phyloP scores from a whole-genome alignment of 2,888 invertebrate species.

The Euspilapteryx auroguttella region DNA sequence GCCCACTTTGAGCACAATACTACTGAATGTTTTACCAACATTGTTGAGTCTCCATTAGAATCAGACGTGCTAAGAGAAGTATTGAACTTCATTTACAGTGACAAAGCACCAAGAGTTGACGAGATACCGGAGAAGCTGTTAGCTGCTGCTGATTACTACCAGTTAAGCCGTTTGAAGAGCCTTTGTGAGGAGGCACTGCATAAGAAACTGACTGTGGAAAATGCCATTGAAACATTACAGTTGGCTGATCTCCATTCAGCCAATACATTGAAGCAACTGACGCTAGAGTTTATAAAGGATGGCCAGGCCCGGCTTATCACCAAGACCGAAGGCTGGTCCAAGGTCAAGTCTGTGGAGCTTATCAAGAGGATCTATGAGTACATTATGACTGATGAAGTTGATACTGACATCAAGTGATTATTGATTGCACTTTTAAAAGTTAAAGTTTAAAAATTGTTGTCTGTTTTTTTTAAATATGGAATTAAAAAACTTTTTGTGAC shows the following conservation, averaged over 20 bases:
- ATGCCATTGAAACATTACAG: slow-evolving; percentile 43
- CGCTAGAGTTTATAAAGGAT: slow-evolving; percentile 46
- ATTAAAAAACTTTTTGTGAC: no score
- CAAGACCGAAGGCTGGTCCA: slow-evolving; percentile 42
- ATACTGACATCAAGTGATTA: slow-evolving; percentile 24
- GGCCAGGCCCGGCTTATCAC: slow-evolving; percentile 43
- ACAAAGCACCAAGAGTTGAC: slow-evolving; percentile 41
- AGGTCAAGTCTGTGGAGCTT: slow-evolving; percentile 36
- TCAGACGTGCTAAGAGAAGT: slow-evolving; percentile 38
- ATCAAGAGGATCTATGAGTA: slow-evolving; percentile 46
- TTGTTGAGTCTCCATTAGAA: slow-evolving; percentile 38
- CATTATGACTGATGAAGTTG: slow-evolving; percentile 36
- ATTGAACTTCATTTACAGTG: slow-evolving; percentile 40
- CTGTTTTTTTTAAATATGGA: no score
- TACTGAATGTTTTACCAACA: slow-evolving; percentile 34
- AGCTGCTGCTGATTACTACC: slow-evolving; percentile 47
- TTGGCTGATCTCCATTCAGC: slow-evolving; percentile 46
- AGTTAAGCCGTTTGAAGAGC: slow-evolving; percentile 35
- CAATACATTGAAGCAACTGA: slow-evolving; percentile 26
- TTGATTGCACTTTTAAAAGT: slow-evolving; percentile 1
- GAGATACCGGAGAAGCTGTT: slow-evolving; percentile 43
- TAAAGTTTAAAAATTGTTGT: background rate
- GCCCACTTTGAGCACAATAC: slow-evolving; percentile 51
- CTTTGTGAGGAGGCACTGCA: slow-evolving; percentile 45
- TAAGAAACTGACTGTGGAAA: slow-evolving; percentile 41